Conservation (phyloP, 2,888 invertebrate genomes). For the Neuroscelio doddi region DNA sequence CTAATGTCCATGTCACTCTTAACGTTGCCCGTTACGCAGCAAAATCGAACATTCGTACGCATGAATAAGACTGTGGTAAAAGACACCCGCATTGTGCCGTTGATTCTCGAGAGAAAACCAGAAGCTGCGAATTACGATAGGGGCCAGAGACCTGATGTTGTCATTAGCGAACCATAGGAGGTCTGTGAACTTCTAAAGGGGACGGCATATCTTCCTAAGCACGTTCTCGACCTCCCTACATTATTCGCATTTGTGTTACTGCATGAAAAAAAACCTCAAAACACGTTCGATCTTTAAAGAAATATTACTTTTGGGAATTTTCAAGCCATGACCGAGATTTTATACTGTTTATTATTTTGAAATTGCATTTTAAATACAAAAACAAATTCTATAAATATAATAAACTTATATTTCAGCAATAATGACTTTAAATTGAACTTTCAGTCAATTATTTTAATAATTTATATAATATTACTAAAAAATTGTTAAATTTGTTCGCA, state of each 20-base stretch:
- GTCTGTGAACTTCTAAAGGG: slow-evolving; percentile 41
- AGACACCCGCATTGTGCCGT: slow-evolving; percentile 69
- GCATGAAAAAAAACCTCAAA: slow-evolving; percentile 35
- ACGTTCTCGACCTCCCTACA: slow-evolving; percentile 41
- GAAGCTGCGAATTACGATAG: slow-evolving; percentile 70
- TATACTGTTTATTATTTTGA: too few species aligned
- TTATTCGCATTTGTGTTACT: slow-evolving; percentile 28
- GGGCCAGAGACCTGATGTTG: slow-evolving; percentile 61
- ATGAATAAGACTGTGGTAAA: slow-evolving; percentile 63
- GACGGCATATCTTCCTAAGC: slow-evolving; percentile 34
- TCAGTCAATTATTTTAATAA: too few species aligned
- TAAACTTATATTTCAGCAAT: too few species aligned
- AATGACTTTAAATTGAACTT: too few species aligned
- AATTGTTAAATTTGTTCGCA: too few species aligned
- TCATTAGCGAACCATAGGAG: slow-evolving; percentile 57
- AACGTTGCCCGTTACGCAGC: slow-evolving; percentile 16
- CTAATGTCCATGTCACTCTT: too few species aligned
- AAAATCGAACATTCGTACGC: slow-evolving; percentile 60
- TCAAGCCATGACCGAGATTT: too few species aligned
- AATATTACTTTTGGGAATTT: slow-evolving; percentile 26
- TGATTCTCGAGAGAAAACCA: slow-evolving; percentile 62
- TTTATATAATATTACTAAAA: too few species aligned
- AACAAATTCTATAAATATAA: too few species aligned
- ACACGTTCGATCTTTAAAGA: slow-evolving; percentile 22
- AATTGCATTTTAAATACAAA: too few species aligned